These are phyloP conservation scores for Pipistrellus kuhlii DNA, from an alignment of 2,797 vertebrate genomes.

Conservation along the genomic window DNA sequence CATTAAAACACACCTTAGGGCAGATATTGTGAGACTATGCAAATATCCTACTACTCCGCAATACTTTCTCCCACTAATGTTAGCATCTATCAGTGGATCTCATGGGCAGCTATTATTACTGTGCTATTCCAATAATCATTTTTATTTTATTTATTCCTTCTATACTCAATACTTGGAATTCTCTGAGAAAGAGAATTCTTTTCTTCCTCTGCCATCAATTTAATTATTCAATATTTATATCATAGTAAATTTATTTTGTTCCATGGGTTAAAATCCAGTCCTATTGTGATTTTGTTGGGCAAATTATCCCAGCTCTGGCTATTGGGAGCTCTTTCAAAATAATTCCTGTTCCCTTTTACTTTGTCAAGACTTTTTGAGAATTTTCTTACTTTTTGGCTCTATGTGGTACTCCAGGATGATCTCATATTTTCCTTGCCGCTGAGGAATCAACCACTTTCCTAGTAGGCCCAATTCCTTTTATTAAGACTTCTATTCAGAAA, in stretches of 20 bases:
- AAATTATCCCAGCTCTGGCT: background rate
- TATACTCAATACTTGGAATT: background rate
- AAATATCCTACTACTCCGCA: background rate
- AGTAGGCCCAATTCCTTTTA: background rate
- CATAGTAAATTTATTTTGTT: background rate
- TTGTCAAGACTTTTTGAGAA: background rate
- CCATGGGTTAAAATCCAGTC: background rate
- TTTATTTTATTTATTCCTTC: background rate
- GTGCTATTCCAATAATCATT: background rate
- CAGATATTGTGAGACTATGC: background rate
- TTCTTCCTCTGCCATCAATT: background rate
- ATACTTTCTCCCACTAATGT: background rate
- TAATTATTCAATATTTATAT: background rate
- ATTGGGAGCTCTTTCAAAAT: background rate
- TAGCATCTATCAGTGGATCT: background rate
- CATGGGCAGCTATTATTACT: background rate
- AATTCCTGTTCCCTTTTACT: background rate
- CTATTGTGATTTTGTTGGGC: conserved; percentile 22
- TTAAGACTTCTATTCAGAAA: conserved; percentile 9
- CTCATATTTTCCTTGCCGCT: background rate
- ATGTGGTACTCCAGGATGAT: background rate
- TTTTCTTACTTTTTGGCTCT: background rate
- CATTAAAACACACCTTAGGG: background rate
- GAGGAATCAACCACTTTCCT: background rate
- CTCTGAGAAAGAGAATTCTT: no score